phyloP scores from a whole-genome alignment of 2,888 invertebrate species.

The Plagiodera versicolora region DNA sequence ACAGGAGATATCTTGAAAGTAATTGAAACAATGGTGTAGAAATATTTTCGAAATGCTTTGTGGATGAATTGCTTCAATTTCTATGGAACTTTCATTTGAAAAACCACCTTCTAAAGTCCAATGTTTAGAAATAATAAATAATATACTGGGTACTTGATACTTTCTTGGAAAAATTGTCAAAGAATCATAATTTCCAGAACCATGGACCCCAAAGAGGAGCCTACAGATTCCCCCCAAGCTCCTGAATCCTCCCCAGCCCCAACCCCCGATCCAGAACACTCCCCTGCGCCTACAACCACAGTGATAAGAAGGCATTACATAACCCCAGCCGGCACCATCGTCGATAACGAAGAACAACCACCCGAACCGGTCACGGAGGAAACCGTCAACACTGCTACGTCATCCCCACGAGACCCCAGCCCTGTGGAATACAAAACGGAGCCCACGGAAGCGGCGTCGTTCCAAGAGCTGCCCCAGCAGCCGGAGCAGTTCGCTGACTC shows the following conservation, averaged over 20 bases:
- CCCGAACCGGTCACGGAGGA: conserved; percentile 51
- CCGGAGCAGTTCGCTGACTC: conserved; percentile 22
- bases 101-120: no score
- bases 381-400: conserved; percentile 41
- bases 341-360: conserved; percentile 41
- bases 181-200: not conserved
- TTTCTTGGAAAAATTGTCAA: no score
- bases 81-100: no score
- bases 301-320: conserved; percentile 45
- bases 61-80: no score
- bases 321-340: conserved; percentile 52
- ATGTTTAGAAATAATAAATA: no score
- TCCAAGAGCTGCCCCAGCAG: conserved; percentile 18
- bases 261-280: not conserved
- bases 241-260: conserved; percentile 23
- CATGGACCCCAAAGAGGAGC: conserved; percentile 36
- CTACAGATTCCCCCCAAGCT: conserved; percentile 26
- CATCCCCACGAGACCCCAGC: conserved; percentile 30
- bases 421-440: conserved; percentile 26
- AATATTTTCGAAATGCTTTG: no score
- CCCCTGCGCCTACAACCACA: conserved; percentile 23
- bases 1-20: no score
- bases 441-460: conserved; percentile 15
- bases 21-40: no score
- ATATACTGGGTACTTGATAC: no score